These are phyloP conservation scores for Lathronympha strigana DNA, from an alignment of 2,888 invertebrate species.

Conservation along the genomic window DNA sequence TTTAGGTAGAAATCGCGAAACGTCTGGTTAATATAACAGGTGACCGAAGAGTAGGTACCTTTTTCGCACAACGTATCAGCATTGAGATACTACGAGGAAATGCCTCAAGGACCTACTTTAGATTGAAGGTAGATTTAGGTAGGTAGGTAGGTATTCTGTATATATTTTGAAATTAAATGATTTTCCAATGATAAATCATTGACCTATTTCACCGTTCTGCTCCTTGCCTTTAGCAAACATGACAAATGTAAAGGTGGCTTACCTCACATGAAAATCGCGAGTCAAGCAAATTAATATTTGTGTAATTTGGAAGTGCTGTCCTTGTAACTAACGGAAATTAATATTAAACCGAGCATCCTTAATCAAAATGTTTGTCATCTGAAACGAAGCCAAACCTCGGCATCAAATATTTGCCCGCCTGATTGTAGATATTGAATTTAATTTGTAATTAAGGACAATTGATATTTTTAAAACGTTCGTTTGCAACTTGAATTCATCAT, in stretches of 20 bases:
- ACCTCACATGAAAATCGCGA: neutral
- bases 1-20: no score
- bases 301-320: neutral
- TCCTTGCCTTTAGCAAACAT: neutral
- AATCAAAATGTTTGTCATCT: slow-evolving; percentile 18
- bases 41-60: no score
- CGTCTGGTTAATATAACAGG: no score
- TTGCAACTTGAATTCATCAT: no score
- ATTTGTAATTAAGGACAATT: slow-evolving; percentile 1
- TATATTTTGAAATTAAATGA: no score
- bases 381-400: slow-evolving; percentile 1
- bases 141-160: no score
- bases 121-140: no score
- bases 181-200: no score
- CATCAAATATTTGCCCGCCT: slow-evolving; percentile 17
- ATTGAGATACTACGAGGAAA: no score
- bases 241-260: neutral
- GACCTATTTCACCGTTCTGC: no score
- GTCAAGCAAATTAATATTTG: neutral
- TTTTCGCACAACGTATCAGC: no score
- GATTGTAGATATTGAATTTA: neutral
- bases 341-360: slow-evolving; percentile 3
- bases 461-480: neutral
- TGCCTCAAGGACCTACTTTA: no score
- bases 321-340: slow-evolving; percentile 7